Conservation (phyloP, 2,797 vertebrate genomes). For the Urophycis tenuis region DNA sequence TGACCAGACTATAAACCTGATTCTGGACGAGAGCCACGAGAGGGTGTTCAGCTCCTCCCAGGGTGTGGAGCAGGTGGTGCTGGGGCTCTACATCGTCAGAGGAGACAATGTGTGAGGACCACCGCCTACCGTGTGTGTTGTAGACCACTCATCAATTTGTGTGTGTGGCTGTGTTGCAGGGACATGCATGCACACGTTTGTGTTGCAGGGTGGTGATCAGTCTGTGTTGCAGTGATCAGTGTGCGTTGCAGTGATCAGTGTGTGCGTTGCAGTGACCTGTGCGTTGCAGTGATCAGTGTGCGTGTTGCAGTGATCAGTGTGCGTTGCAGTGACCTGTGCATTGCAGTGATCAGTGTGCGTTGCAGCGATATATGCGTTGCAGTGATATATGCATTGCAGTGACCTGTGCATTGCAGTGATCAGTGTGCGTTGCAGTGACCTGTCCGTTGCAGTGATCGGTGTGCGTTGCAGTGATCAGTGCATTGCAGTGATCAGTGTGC, state of each 20-base stretch:
- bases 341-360: not conserved
- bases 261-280: slow-evolving; percentile 27
- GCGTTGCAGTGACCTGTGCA: too few relatives aligned
- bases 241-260: slow-evolving; percentile 8
- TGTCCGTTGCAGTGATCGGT: not conserved
- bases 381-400: not conserved
- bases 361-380: slow-evolving; percentile 74
- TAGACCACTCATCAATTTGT: not conserved
- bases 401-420: too few relatives aligned
- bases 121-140: slow-evolving; percentile 3
- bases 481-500: slow-evolving; percentile 24
- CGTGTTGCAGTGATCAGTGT: not conserved
- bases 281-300: too few relatives aligned
- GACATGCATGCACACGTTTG: not conserved
- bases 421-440: not conserved
- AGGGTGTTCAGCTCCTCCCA: slow-evolving; percentile 96
- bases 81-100: slow-evolving; percentile 95
- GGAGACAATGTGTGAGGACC: slow-evolving; percentile 97
- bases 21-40: slow-evolving; percentile 98
- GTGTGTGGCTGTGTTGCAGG: slow-evolving; percentile 26
- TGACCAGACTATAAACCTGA: slow-evolving; percentile 98
- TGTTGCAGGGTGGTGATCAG: slow-evolving; percentile 88
- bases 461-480: not conserved
- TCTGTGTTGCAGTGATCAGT: not conserved
- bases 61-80: slow-evolving; percentile 96